Conservation (phyloP, 2,113 vertebrate genomes). For the Bubo blakistoni region DNA sequence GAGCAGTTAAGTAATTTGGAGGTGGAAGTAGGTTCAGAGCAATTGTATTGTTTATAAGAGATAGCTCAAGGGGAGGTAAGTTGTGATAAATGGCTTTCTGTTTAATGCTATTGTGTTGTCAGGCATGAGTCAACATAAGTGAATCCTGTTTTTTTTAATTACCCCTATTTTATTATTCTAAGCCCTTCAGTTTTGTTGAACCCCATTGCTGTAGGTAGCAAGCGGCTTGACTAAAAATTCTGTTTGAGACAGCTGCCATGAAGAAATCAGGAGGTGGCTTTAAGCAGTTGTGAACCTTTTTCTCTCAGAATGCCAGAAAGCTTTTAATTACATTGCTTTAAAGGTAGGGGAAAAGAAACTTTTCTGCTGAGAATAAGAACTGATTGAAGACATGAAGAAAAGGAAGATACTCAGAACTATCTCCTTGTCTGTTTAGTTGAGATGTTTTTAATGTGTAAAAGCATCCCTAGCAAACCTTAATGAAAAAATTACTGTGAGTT, state of each 20-base stretch:
- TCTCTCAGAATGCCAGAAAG: neutral
- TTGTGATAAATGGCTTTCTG: neutral
- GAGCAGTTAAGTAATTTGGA: neutral
- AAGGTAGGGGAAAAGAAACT: neutral
- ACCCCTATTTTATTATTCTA: neutral
- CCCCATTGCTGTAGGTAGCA: neutral
- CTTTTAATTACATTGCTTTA: neutral
- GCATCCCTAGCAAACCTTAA: neutral
- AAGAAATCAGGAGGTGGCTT: neutral
- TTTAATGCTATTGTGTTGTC: neutral
- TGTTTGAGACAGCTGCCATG: neutral
- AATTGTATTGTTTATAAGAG: neutral
- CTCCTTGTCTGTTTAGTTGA: neutral
- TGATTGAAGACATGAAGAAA: neutral
- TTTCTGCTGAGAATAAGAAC: neutral
- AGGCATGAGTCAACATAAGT: neutral
- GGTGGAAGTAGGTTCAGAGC: neutral
- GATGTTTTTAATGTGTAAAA: neutral
- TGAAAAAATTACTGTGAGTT: neutral
- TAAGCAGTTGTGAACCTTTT: neutral
- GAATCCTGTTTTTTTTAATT: neutral
- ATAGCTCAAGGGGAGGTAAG: neutral
- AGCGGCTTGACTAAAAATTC: neutral
- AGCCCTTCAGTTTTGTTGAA: neutral
- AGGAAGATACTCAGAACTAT: neutral